Conservation (phyloP, 2,113 vertebrate species). For the Sinocyclocheilus anophthalmus region DNA sequence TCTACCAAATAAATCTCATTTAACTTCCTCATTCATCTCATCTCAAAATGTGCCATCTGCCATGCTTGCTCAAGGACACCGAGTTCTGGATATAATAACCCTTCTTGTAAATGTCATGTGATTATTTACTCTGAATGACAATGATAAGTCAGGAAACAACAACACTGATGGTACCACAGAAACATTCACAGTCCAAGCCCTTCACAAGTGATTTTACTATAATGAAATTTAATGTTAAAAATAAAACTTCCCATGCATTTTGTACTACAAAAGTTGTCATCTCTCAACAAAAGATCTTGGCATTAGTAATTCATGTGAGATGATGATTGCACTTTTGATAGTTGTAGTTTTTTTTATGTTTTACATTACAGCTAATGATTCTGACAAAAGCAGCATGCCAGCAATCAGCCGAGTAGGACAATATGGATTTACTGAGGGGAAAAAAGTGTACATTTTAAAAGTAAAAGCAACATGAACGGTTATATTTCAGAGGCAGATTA, state of each 20-base stretch:
- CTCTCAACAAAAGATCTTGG: conserved; percentile 65
- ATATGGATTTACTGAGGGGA: conserved; percentile 57
- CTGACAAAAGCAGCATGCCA: conserved; percentile 74
- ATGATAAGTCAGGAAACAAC: background rate
- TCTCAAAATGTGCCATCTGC: background rate
- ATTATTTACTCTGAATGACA: background rate
- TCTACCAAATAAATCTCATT: background rate
- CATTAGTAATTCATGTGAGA: conserved; percentile 70
- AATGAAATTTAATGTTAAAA: conserved; percentile 56
- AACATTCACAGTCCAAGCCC: background rate
- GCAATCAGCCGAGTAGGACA: conserved; percentile 33
- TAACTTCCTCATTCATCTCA: background rate
- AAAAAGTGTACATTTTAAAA: conserved; percentile 1
- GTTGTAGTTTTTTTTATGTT: conserved; percentile 65
- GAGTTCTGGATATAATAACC: background rate
- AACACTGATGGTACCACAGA: background rate
- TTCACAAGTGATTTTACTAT: background rate
- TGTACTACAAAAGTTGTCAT: conserved; percentile 79
- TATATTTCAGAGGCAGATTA: conserved; percentile 22
- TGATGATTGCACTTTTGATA: conserved; percentile 62
- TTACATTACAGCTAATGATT: conserved; percentile 73
- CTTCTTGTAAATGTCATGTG: background rate
- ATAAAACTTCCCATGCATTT: conserved; percentile 77
- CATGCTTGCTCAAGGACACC: background rate
- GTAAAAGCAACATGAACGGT: conserved; percentile 13